A percentile compares a stretch with the other conserved stretches of the same genome.
These are phyloP conservation scores for Otolemur garnettii DNA, from an alignment of 2,113 vertebrate species.

Conservation along the genomic window DNA sequence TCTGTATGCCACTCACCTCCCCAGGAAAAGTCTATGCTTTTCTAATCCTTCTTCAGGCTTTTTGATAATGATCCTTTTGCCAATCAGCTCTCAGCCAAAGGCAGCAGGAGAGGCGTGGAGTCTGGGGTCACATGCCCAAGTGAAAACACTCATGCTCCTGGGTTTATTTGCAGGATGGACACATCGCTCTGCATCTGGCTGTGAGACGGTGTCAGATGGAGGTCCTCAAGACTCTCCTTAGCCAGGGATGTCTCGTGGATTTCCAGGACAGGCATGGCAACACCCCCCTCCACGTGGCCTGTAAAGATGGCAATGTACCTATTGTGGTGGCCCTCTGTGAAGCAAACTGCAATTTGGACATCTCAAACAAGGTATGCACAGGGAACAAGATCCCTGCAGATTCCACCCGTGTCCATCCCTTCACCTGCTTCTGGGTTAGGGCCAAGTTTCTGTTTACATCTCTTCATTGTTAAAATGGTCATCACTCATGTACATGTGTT, in stretches of 20 bases:
- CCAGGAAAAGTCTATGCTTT: background rate
- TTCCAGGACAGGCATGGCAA: constrained; percentile 97
- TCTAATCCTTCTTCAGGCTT: background rate
- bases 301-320: constrained; percentile 96
- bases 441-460: background rate
- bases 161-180: constrained; percentile 93
- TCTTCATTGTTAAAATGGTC: background rate
- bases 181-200: constrained; percentile 96
- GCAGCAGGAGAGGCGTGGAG: background rate
- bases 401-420: rapidly evolving
- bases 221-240: constrained; percentile 95
- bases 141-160: background rate
- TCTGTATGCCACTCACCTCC: background rate
- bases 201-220: constrained; percentile 96
- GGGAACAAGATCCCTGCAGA: rapidly evolving
- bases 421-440: background rate
- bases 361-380: constrained; percentile 93
- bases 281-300: constrained; percentile 96
- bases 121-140: rapidly evolving
- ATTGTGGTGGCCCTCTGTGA: constrained; percentile 93
- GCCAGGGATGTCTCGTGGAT: constrained; percentile 91
- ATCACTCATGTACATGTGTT: background rate
- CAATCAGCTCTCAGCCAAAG: background rate
- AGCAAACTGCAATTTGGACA: constrained; percentile 92
- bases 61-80: rapidly evolving